Conservation (phyloP, 2,797 vertebrate genomes). For the Acanthurus leucopareius region DNA sequence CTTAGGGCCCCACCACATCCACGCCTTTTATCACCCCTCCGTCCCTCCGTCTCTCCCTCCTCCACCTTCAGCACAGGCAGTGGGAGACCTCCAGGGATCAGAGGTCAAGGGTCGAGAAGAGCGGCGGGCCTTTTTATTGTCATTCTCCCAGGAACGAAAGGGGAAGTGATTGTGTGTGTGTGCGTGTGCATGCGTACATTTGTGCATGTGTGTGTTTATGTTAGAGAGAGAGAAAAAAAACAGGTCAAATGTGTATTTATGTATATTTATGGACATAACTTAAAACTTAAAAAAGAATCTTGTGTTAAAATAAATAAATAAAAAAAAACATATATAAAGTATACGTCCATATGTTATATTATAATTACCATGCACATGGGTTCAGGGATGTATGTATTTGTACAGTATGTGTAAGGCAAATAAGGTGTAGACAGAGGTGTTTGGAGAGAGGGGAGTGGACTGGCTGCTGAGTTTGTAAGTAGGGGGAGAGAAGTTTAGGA, state of each 20-base stretch:
- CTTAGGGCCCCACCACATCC: conserved; percentile 82
- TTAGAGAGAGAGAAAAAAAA: conserved; percentile 14
- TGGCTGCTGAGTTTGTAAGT: conserved; percentile 81
- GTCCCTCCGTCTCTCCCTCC: conserved; percentile 75
- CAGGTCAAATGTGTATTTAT: not conserved
- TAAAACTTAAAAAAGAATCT: not conserved
- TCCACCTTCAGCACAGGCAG: conserved; percentile 84
- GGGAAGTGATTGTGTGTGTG: conserved; percentile 61
- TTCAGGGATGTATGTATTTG: conserved; percentile 47
- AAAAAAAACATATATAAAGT: not conserved
- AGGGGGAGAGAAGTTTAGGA: conserved; percentile 86
- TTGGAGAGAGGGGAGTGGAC: conserved; percentile 52
- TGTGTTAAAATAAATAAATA: too few relatives aligned
- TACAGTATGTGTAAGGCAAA: conserved; percentile 42
- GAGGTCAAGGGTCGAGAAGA: conserved; percentile 90
- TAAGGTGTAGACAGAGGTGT: conserved; percentile 65
- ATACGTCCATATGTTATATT: conserved; percentile 15
- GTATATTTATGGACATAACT: not conserved
- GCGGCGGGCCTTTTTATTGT: conserved; percentile 89
- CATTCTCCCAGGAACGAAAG: conserved; percentile 81
- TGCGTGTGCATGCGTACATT: conserved; percentile 6
- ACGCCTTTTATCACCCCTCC: conserved; percentile 83
- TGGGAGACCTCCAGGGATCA: conserved; percentile 84
- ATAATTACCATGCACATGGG: conserved; percentile 27
- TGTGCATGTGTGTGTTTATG: not conserved